Evolutionary conservation across 2,888 invertebrate genomes (phyloP), one percentile per base, ranked within the genome.

Genomic region (Lasioglossum malachurum): DNA sequence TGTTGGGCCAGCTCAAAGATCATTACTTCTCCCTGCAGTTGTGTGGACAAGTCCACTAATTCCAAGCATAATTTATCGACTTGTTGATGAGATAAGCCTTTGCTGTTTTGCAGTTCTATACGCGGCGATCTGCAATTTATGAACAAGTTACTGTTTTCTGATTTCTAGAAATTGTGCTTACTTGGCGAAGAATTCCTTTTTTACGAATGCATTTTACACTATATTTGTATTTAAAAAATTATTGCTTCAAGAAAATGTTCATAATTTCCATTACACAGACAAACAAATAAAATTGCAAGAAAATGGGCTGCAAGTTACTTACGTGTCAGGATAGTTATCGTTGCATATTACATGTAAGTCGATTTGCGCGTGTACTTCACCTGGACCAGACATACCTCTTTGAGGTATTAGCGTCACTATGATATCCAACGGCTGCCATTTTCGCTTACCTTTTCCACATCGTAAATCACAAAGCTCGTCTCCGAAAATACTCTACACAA

Each of bases 1-100:
- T 97, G 96, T 92, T 98, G 97, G 2, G 98, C 97, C 73, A 99
- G 95, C 92, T 98, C 97, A 93, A 97, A 98, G 89, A 99, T 97
- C 97, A 99, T 98, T 46, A 98, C 98, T 95, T 98, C 97, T 0
- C 98, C 98, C 80, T 97, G 96, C 27, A 97, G 88, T 86, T 96
- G 93, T 64, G 94, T 87, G 0, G 97, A 97, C 89, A 97, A 94
- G 1, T 95, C 92, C 78, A 96, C 95, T 53, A 98, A 94, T 90
- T 97, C 97, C 7, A 95, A 94, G 41, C 97, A 95, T 10, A 99
- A 95, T 80, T 96, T 96, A 1, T 95, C 96, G 16, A 97, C 95
- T 90, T 97, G 96, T 80, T 97, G 96, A 88, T 97, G 96, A 0
- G 98, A 98, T 69, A 99, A 94, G 0, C 99, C 98, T 94, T 97